Evolutionary conservation across 2,797 vertebrate species (phyloP).

Genomic region (Ctenopoma multispine): DNA sequence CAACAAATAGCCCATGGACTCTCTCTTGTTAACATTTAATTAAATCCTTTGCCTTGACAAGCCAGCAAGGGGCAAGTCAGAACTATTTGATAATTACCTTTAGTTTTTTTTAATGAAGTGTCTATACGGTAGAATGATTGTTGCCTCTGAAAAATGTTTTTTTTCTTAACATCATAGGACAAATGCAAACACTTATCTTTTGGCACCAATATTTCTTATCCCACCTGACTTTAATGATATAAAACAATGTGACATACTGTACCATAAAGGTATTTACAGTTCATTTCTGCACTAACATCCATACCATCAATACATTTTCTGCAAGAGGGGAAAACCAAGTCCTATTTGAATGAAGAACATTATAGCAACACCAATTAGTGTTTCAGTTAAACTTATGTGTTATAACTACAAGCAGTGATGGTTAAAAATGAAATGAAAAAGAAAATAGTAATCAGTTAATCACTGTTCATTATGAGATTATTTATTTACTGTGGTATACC

Average conservation of each 20-base stretch:
- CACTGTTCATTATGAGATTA: too few species aligned
- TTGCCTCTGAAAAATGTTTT: neutral
- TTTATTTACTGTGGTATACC: too few species aligned
- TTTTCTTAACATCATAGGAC: neutral
- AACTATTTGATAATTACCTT: constrained; percentile 27
- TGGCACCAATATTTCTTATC: neutral
- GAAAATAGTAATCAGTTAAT: too few species aligned
- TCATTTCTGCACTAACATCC: too few species aligned
- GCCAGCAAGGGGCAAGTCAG: constrained; percentile 9
- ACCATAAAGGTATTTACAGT: too few species aligned
- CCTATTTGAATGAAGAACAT: too few species aligned
- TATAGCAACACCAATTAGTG: too few species aligned
- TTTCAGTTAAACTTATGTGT: too few species aligned
- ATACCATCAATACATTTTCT: too few species aligned
- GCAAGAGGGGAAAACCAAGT: too few species aligned
- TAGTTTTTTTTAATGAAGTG: constrained; percentile 10
- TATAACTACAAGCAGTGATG: too few species aligned
- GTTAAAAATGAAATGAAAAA: too few species aligned
- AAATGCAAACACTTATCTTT: neutral
- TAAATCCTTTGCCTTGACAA: constrained; percentile 26
- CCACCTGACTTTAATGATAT: neutral
- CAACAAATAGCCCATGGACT: constrained; percentile 20
- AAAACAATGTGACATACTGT: neutral
- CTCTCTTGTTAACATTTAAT: constrained; percentile 43
- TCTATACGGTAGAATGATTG: neutral